Evolutionary conservation across 1,140 invertebrate genomes (phyloP), one percentile per base, ranked within the genome.

Genomic region (Sarcophaga peregrina): DNA sequence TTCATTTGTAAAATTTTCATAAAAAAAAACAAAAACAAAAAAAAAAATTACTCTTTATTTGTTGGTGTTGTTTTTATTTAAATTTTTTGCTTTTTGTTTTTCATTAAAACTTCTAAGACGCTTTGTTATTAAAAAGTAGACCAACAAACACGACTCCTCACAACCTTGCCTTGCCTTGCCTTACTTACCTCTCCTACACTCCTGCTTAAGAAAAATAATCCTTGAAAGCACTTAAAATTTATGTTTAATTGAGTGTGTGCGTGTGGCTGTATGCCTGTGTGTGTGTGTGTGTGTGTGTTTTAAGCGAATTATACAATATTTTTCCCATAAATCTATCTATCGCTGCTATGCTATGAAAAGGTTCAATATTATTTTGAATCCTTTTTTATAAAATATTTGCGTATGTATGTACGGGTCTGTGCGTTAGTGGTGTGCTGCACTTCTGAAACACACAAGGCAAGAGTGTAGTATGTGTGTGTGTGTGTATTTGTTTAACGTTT

Each of bases 261-360:
- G 17, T 62, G 13, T 62, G 15, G n/a, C n/a, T n/a, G n/a, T n/a
- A n/a, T n/a, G n/a, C n/a, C n/a, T n/a, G n/a, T n/a, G n/a, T n/a
- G 25, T 37, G 25, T 68, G 17, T 68, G 15, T 62, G 8, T 62
- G 17, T 62, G 13, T 62, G 15, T 8, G 8, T 62, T 62, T 15
- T 17, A 37, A 37, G 2, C 62, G 17, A 68, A 68, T 20, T 68
- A 68, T 68, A 20, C 25, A 37, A 37, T 37, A 37, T 37, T 68
- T 68, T 68, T 68, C 62, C n/a, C 62, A 68, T 68, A 68, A 68
- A 68, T 68, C 62, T 68, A 68, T 68, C 62, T 58, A n/a, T n/a
- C n/a, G n/a, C n/a, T n/a, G n/a, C n/a, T n/a, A 15, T 37, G 25
- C 54, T 58, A 13, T 58, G 54, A 15, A 68, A 20, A 68, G 62